Base-by-base conservation (phyloP, 2,888 invertebrate species). In the Andrena bucephala region DNA sequence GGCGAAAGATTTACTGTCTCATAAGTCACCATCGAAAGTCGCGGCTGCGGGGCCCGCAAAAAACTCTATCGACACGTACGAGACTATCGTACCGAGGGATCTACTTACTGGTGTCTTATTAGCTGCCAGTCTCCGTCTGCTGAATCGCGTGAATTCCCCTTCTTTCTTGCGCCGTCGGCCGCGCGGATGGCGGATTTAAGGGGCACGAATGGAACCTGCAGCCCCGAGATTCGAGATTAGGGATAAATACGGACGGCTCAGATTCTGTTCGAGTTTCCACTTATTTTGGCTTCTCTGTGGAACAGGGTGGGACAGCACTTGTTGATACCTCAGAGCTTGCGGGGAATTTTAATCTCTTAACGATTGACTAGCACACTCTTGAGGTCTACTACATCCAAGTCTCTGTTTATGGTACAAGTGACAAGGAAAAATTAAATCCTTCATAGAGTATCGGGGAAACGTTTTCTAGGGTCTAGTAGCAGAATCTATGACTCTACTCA, bases 1-100 rank as follows among this genome's bases (percentile, higher is more conserved):
- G 52, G 33, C 63, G 52, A 42, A 77, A 85, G 85, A 85, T 85
- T 85, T 85, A 85, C 63, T 79, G 70, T 85, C 85, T 73, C 82
- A 76, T 78, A 77, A 76, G 81, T 82, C 76, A 81, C 78, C 75
- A 78, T 85, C 85, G 85, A 74, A 78, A 82, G 78, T 71, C 71
- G 67, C 82, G 60, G 54, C 62, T 68, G 24, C 33, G 36, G 16
- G 48, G 10, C 33, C 1, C 3, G 31, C 54, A 72, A 83, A 67
- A 84, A 69, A 71, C 48, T 69, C 52, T 57, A 76, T 79, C 84
- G 84, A 83, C 83, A 79, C 83, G 74, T 83, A 83, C 83, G 75
- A 83, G 83, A 82, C 83, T 82, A 83, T 83, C 82, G 69, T 77
- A 67, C 66, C 24, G 60, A 42, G 50, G 52, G 63, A 48, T 33